Evolutionary conservation across 2,113 vertebrate genomes (phyloP).

Genomic region (Mirza zaza): DNA sequence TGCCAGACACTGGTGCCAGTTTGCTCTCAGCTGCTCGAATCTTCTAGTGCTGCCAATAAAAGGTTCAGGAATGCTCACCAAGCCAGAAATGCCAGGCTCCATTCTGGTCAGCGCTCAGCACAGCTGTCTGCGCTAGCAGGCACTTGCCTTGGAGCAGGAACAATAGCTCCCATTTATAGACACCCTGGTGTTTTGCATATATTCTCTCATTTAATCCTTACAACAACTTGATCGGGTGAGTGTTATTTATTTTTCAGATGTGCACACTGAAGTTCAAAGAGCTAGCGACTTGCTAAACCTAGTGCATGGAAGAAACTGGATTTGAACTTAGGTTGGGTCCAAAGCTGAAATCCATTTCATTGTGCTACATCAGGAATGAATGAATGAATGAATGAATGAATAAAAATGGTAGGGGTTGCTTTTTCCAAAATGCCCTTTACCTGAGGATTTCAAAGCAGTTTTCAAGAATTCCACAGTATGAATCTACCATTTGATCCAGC

Average conservation of each 20-base stretch:
- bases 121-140: not conserved
- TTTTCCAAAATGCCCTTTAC: not conserved
- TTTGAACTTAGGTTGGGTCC: not conserved
- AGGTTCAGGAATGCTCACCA: constrained; percentile 41
- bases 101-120: not conserved
- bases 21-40: constrained; percentile 50
- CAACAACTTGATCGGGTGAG: not conserved
- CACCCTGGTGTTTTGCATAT: not conserved
- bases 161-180: not conserved
- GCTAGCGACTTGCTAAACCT: not conserved
- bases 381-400: too few relatives aligned
- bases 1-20: constrained; percentile 41
- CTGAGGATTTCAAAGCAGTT: not conserved
- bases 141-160: not conserved
- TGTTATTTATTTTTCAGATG: not conserved
- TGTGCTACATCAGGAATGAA: not conserved
- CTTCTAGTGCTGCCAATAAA: constrained; percentile 20
- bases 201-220: not conserved
- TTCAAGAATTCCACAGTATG: not conserved
- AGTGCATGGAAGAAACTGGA: not conserved
- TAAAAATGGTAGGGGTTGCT: not conserved
- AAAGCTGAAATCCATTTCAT: not conserved
- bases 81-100: constrained; percentile 32
- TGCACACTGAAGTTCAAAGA: constrained; percentile 28
- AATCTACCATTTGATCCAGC: too few relatives aligned